Conservation (phyloP, 1,140 invertebrate genomes). For the Drosophila aff. region DNA sequence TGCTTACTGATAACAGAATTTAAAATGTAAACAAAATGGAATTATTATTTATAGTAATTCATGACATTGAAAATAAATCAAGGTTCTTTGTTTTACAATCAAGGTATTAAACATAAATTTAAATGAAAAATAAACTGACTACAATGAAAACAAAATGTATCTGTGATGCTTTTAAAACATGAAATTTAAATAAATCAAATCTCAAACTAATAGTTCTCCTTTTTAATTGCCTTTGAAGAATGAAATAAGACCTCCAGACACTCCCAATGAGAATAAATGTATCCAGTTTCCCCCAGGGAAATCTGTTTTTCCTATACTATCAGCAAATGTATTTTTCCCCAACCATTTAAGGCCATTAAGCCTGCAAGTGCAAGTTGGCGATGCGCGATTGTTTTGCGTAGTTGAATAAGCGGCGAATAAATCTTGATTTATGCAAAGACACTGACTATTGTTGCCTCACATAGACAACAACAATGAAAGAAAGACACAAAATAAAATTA, state of each 20-base stretch:
- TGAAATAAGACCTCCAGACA: not conserved
- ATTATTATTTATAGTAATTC: not conserved
- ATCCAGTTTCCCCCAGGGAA: not conserved
- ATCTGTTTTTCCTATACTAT: not conserved
- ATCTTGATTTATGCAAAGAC: slow-evolving; percentile 68
- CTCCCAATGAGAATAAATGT: slow-evolving; percentile 1
- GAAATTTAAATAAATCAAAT: not conserved
- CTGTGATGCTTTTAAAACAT: too few relatives aligned
- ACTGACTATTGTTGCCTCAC: slow-evolving; percentile 33
- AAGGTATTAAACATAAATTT: not conserved
- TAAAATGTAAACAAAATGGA: not conserved
- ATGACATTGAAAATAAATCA: slow-evolving; percentile 6
- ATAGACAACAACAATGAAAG: slow-evolving; percentile 9
- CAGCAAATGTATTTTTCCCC: not conserved
- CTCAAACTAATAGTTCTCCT: not conserved
- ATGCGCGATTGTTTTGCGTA: slow-evolving; percentile 31
- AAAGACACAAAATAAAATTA: slow-evolving; percentile 9
- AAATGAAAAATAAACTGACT: not conserved
- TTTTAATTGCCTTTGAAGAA: not conserved
- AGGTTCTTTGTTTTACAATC: not conserved
- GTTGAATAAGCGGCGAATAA: slow-evolving; percentile 28
- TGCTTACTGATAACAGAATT: not conserved
- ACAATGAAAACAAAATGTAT: not conserved
- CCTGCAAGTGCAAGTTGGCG: slow-evolving; percentile 3
- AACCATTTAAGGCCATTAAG: slow-evolving; percentile 37